Conservation (phyloP, 2,888 invertebrate species). For the Harpagoxenus sublaevis region DNA sequence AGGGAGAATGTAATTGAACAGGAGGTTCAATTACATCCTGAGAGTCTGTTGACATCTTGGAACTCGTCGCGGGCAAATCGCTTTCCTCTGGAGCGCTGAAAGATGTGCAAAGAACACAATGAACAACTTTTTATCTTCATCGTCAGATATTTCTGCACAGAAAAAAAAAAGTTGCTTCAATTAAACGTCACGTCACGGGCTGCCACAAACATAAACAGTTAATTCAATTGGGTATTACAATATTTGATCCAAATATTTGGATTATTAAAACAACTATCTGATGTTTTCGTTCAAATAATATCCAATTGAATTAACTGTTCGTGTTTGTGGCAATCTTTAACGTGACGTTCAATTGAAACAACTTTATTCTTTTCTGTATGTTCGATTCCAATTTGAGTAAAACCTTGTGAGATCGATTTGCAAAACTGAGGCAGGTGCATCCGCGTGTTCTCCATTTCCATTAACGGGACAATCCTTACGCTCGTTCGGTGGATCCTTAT, state of each 20-base stretch:
- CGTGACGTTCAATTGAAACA: too few species aligned
- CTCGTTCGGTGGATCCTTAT: not conserved
- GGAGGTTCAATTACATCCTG: not conserved
- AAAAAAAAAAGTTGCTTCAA: too few species aligned
- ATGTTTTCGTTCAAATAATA: too few species aligned
- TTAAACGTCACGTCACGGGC: too few species aligned
- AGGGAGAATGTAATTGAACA: too few species aligned
- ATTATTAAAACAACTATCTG: too few species aligned
- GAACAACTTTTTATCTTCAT: not conserved
- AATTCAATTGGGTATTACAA: too few species aligned
- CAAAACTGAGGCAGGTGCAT: not conserved
- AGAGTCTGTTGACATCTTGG: conserved; percentile 6
- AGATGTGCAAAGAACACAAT: not conserved
- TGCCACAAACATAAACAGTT: too few species aligned
- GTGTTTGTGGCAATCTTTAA: too few species aligned
- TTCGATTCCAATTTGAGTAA: not conserved
- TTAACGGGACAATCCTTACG: not conserved
- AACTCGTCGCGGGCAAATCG: not conserved
- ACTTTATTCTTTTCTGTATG: too few species aligned
- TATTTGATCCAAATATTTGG: too few species aligned
- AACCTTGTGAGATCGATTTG: conserved; percentile 50
- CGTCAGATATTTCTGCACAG: not conserved
- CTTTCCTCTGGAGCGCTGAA: conserved; percentile 1
- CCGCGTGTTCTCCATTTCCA: conserved; percentile 3
- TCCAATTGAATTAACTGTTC: too few species aligned